Base-by-base conservation (phyloP, 2,888 invertebrate genomes). In the Pharmacophagus antenor region DNA sequence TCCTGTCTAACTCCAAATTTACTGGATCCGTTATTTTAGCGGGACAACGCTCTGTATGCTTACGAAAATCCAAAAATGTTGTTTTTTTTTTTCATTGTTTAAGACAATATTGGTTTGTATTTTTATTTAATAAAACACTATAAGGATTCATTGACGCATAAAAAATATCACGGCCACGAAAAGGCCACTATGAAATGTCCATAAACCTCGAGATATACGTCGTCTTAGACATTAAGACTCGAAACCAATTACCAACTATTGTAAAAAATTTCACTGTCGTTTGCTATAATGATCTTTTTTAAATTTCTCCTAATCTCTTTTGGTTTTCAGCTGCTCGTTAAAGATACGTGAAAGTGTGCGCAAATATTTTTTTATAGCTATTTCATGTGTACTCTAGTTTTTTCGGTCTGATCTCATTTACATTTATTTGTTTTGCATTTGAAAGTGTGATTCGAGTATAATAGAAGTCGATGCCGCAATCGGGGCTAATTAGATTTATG, bases 391-490 rank as follows among this genome's bases (percentile, higher is more conserved):
- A 23, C 10, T n/a, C 8, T 31, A 22, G n/a, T 55, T 51, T 20
- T 59, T 55, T 46, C 42, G 31, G 23, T 48, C 37, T 23, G 51
- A 60, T 60, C 55, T 55, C 51, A 55, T 57, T 56, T 56, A 51
- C 51, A 41, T 47, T 18, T 37, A 23, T 59, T 60, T 63, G 62
- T 64, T n/a, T 65, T 59, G 66, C 66, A 69, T 70, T 70, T 65
- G 67, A 67, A 72, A 68, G 67, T 62, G 56, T 64, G 69, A 67
- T 69, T 68, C 63, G 67, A 65, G 63, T 60, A 63, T 63, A n/a
- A n/a, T n/a, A 63, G 53, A 48, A 6, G 37, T 64, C 61, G 63
- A 66, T 68, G 63, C 62, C 57, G 65, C 63, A 66, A 68, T 61
- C 65, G 62, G 60, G 63, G 64, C 63, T 68, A 70, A 71, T 71